These are phyloP conservation scores for Jacana jacana DNA, from an alignment of 2,113 vertebrate species.

Conservation along the genomic window DNA sequence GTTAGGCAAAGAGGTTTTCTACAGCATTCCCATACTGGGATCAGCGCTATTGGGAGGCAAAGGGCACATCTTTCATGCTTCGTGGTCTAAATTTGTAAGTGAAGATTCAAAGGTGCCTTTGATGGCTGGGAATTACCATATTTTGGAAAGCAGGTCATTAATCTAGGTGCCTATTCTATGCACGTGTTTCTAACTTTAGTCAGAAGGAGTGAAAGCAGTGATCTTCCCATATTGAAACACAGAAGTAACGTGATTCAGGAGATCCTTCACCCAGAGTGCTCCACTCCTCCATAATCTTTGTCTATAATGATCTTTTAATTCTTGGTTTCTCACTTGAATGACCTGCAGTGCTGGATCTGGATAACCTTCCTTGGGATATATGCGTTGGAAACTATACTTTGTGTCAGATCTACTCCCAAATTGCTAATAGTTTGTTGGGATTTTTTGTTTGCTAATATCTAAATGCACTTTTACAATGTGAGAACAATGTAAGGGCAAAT, in stretches of 20 bases:
- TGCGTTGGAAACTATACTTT: background rate
- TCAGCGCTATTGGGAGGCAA: background rate
- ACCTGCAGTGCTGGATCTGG: background rate
- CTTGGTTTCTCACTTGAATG: background rate
- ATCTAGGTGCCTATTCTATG: constrained; percentile 40
- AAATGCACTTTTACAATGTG: background rate
- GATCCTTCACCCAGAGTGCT: background rate
- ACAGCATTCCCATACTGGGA: rapidly evolving
- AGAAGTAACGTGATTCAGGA: background rate
- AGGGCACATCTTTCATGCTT: background rate
- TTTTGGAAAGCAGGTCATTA: constrained; percentile 46
- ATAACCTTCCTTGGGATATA: background rate
- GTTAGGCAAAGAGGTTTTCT: background rate
- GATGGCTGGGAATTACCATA: background rate
- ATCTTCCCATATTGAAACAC: background rate
- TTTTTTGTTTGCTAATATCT: background rate
- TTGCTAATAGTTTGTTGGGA: background rate
- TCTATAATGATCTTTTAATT: background rate
- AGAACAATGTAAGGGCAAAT: background rate
- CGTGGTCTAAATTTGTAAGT: background rate
- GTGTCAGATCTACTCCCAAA: background rate
- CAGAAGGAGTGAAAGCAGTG: background rate
- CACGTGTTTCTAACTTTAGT: constrained; percentile 29
- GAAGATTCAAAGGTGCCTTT: constrained; percentile 35
- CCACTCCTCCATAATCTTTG: background rate